Evolutionary conservation across 2,113 vertebrate genomes (phyloP), one percentile per base, ranked within the genome.

Genomic region (Rhynchomys soricoides): DNA sequence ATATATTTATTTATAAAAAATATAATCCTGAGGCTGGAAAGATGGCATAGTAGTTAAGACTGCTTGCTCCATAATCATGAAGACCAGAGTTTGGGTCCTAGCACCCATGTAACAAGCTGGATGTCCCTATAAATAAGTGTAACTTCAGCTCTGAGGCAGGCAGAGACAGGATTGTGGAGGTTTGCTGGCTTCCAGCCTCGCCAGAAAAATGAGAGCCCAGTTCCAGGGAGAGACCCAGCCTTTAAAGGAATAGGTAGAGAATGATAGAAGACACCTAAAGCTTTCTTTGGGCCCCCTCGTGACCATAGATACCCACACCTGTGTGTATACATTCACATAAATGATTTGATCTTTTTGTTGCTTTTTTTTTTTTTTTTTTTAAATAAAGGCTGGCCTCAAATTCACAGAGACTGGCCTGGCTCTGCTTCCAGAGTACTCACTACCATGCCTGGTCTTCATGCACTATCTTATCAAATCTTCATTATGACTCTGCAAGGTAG

Each of bases 401-500:
- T 24, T 82, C 50, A 52, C n/a, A 73, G n/a, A 21, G 22, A 83
- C 59, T 15, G 43, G 6, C 7, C 24, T 43, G 6, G 12, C 55
- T 83, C 3, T 59, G 24, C 13, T 24, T 62, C 7, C 15, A 31
- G 24, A 62, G 55, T 62, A 82, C 55, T 16, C 0, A 19, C 48
- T 8, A 64, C 13, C 43, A 24, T 37, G 87, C 77, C 92, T 10
- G 17, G 21, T 57, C 95, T 95, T 52, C 45, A 75, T 12, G 64
- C 22, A 52, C 71, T 50, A 48, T 40, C 55, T 79, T 79, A 79
- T 21, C 17, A 52, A 79, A 79, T 66, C 48, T 77, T 93, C 52
- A 86, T 59, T 82, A 79, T 86, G 66, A 66, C 31, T 93, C 70
- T 95, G 71, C 66, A 96, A 34, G 11, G 59, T 73, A 50, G 55